Evolutionary conservation across 2,113 vertebrate species (phyloP), one percentile per base, ranked within the genome.

Genomic region (Cheirogaleus medius): DNA sequence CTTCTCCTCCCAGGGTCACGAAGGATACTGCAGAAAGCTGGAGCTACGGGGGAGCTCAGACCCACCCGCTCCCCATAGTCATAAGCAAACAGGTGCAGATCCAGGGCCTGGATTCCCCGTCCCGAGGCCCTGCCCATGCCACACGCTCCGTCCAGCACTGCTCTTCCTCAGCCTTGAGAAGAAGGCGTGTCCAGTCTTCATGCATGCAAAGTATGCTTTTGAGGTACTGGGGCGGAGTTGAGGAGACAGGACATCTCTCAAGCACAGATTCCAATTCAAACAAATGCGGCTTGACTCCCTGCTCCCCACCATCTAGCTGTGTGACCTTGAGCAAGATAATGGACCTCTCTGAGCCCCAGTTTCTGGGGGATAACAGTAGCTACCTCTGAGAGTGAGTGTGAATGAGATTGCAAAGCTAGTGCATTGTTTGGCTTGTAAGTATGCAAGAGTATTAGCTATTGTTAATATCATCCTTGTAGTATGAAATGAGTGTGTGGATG

Each of bases 1-100:
- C 47, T 90, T 76, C 74, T 85, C 89, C 85, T 73, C 78, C 56
- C 91, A 95, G 97, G 89, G 95, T 97, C 96, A 91, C 3, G 3
- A 58, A 96, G 92, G 97, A 96, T 84, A 95, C 83, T 77, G 92
- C 90, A 94, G 96, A 95, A 95, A 44, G 54, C 80, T 58, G 37
- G 82, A n/a, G 54, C 81, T 32, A 49, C 1, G 8, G 17, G 6
- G 76, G 68, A 49, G 34, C n/a, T 58, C 0, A 2, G 49, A 63
- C 39, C 81, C 14, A 52, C 21, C n/a, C 66, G 17, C 37, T 77
- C 34, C 23, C 83, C 17, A 18, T 2, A 84, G 42, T 47, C 37
- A 21, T 2, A 1, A 76, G 66, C 56, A 76, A 60, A 74, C 14
- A 49, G 49, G 44, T 18, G 27, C 25, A 60, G 44, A 56, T 80